Percentiles rank a stretch among this genome's conserved stretches.
phyloP scores from a whole-genome alignment of 2,888 invertebrate species.

The Volucella inflata region DNA sequence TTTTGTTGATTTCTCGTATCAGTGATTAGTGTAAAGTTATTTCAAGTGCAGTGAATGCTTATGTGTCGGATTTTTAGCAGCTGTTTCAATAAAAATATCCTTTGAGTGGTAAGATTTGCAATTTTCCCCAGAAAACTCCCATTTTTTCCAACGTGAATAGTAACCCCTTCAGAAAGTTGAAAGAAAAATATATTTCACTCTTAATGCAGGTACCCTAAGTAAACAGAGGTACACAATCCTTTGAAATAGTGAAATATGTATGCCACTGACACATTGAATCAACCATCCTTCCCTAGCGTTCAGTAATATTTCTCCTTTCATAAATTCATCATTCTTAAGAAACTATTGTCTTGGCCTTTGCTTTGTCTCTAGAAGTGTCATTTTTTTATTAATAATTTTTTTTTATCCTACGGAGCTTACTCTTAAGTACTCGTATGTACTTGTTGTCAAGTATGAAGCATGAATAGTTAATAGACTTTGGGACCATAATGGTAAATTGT shows the following conservation, averaged over 20 bases:
- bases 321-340: constrained; percentile 43
- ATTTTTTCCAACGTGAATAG: no score
- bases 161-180: background rate
- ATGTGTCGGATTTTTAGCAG: constrained; percentile 24
- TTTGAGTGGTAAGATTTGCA: constrained; percentile 44
- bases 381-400: background rate
- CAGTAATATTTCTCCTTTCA: constrained; percentile 19
- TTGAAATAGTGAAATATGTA: background rate
- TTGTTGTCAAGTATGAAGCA: constrained; percentile 18
- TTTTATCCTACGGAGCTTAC: constrained; percentile 12
- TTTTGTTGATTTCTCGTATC: constrained; percentile 4
- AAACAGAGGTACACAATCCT: background rate
- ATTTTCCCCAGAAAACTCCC: no score
- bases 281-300: constrained; percentile 9
- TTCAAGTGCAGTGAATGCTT: constrained; percentile 1
- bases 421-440: background rate
- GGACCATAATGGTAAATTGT: constrained; percentile 42
- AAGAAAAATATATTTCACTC: constrained; percentile 16
- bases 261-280: background rate
- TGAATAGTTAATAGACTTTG: constrained; percentile 52
- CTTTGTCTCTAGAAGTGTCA: constrained; percentile 32
- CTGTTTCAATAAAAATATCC: constrained; percentile 34
- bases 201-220: background rate
- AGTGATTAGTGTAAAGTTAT: constrained; percentile 32
- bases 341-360: constrained; percentile 41